Conservation (phyloP, 2,113 vertebrate species). For the Herpetotheres cachinnans region DNA sequence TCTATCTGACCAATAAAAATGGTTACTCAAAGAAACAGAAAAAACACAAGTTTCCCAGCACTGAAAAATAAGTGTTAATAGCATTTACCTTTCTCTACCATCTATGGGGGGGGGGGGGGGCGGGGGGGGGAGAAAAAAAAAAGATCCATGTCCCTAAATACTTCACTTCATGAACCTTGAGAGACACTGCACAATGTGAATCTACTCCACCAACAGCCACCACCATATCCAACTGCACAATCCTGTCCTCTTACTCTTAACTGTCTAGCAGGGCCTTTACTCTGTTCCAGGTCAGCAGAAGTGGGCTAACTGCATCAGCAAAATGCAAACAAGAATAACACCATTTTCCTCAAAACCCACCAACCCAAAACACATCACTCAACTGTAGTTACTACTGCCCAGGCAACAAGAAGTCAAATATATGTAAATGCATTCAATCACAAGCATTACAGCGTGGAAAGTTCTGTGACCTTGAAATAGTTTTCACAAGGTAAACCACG, state of each 20-base stretch:
- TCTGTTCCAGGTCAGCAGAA: not conserved
- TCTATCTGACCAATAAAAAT: not conserved
- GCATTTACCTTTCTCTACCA: not conserved
- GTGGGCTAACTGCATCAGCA: not conserved
- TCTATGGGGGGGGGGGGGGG: rapidly evolving
- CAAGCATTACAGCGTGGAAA: not conserved
- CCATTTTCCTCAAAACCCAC: not conserved
- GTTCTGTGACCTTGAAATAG: not conserved
- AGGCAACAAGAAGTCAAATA: not conserved
- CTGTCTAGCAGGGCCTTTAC: not conserved
- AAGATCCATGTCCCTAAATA: not conserved
- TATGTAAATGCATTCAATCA: not conserved
- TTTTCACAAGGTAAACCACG: not conserved
- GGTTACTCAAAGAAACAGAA: not conserved
- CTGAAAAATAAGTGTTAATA: not conserved
- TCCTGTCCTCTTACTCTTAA: not conserved
- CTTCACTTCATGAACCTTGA: not conserved
- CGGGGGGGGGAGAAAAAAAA: not conserved
- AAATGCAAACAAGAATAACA: not conserved
- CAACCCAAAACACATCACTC: not conserved
- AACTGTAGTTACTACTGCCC: not conserved
- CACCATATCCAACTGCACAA: not conserved
- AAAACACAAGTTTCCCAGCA: not conserved
- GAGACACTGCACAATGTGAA: not conserved
- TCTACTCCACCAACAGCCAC: not conserved